Base-by-base conservation (phyloP, 2,113 vertebrate genomes). In the Cinclus mexicanus region DNA sequence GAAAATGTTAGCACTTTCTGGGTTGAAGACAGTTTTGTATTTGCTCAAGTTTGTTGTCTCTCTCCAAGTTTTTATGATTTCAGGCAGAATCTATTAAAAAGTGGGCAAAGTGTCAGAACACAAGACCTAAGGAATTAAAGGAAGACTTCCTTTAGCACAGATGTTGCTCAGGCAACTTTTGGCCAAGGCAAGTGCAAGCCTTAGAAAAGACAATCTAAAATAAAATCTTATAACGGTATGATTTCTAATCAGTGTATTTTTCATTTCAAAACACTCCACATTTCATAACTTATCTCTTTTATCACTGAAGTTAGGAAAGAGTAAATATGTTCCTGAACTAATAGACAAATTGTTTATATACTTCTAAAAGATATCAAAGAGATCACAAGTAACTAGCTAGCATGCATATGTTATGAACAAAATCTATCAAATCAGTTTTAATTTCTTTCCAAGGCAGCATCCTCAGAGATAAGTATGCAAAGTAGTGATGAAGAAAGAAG, bases 81-180 rank as follows among this genome's bases (percentile, higher is more conserved):
- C 24, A 57, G 8, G 83, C 31, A 21, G 2, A 70, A 76, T 21
- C 5, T 4, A 7, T 41, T 53, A 29, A 49, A 49, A 71, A 19
- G 4, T 44, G 11, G 21, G 3, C 12, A 76, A 29, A 7, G 6
- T 37, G 70, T 75, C 25, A 44, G 37, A 70, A 63, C 6, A 61
- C 1, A 6, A 46, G 11, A 60, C 12, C 8, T 28, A 52, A 65
- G 2, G 47, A 55, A 46, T 11, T 68, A 12, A 78, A 82, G 11
- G 9, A 70, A 75, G 3, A 1, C 4, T 5, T 55, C 7, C 29
- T 42, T 60, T 37, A 74, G 4, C 1, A 2, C 6, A 78, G 7
- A 20, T 39, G 5, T 24, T 81, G 2, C 9, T 14, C 4, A n/a
- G 25, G 6, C 2, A 55, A 28, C 25, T 49, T 7, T 55, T 46